phyloP scores from a whole-genome alignment of 2,113 vertebrate species.

The Tursiops truncatus region DNA sequence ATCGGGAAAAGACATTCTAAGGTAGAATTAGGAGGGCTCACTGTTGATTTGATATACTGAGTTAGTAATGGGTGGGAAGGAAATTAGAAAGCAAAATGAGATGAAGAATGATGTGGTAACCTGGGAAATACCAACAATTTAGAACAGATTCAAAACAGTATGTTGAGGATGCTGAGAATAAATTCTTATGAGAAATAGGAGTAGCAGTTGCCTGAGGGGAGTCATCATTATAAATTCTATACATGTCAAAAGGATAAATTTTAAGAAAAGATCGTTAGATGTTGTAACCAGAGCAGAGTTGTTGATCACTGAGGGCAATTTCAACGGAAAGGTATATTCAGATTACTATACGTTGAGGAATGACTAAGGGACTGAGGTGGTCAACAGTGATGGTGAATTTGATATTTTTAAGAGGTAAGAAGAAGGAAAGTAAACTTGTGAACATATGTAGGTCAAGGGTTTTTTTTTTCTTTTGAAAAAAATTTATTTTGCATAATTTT shows the following conservation, averaged over 20 bases:
- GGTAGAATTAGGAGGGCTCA: not conserved
- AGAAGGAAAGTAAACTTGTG: not conserved
- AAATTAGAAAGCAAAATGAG: not conserved
- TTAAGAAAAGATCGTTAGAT: not conserved
- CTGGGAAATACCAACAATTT: not conserved
- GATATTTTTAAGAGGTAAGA: not conserved
- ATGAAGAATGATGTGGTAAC: not conserved
- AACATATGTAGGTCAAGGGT: not conserved
- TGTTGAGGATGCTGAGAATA: not conserved
- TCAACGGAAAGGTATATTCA: not conserved
- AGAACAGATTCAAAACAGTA: not conserved
- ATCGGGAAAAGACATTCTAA: not conserved
- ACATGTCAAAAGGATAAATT: not conserved
- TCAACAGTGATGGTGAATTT: not conserved
- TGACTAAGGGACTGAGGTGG: not conserved
- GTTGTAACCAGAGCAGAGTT: not conserved
- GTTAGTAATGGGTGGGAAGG: not conserved
- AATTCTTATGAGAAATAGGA: not conserved
- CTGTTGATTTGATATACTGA: not conserved
- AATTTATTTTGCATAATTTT: conserved; percentile 38
- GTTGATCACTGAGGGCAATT: not conserved
- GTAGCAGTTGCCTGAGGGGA: not conserved
- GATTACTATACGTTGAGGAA: not conserved
- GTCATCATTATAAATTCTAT: not conserved
- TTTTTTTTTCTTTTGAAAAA: not conserved